These are phyloP conservation scores for Apotomis capreana DNA, from an alignment of 2,888 invertebrate species.

Conservation along the genomic window DNA sequence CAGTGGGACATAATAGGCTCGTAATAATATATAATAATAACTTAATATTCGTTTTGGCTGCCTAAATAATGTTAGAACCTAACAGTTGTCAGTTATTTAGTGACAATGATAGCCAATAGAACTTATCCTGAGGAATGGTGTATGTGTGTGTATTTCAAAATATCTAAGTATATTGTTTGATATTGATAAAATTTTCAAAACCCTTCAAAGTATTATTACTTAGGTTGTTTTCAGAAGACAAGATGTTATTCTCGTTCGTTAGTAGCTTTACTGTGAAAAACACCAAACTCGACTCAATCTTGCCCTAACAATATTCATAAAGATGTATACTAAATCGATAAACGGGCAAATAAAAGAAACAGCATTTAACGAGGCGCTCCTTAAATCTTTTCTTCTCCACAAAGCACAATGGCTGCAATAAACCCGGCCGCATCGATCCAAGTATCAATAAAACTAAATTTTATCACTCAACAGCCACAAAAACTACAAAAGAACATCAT, in stretches of 20 bases:
- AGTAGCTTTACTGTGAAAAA: slow-evolving; percentile 7
- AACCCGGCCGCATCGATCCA: slow-evolving; percentile 27
- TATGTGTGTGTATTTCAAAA: no score
- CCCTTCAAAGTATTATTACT: no score
- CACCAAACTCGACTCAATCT: background rate
- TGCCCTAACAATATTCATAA: slow-evolving; percentile 25
- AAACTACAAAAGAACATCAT: slow-evolving; percentile 59
- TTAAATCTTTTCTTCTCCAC: slow-evolving; percentile 34
- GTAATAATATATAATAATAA: no score
- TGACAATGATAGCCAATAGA: no score
- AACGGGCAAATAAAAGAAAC: slow-evolving; percentile 27
- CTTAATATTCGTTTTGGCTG: no score
- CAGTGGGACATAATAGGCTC: no score
- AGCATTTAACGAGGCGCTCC: slow-evolving; percentile 29
- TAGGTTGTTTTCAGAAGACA: background rate
- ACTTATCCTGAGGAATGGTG: no score
- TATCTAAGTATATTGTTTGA: no score
- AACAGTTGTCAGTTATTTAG: no score
- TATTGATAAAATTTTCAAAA: no score
- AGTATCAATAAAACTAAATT: slow-evolving; percentile 41
- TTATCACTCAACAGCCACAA: slow-evolving; percentile 38
- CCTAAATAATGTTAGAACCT: no score
- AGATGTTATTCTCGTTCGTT: slow-evolving; percentile 8
- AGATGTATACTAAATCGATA: slow-evolving; percentile 31
- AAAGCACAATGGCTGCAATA: slow-evolving; percentile 29